These are phyloP conservation scores for Lasioglossum zephyrum DNA, from an alignment of 2,888 invertebrate genomes.

Conservation along the genomic window DNA sequence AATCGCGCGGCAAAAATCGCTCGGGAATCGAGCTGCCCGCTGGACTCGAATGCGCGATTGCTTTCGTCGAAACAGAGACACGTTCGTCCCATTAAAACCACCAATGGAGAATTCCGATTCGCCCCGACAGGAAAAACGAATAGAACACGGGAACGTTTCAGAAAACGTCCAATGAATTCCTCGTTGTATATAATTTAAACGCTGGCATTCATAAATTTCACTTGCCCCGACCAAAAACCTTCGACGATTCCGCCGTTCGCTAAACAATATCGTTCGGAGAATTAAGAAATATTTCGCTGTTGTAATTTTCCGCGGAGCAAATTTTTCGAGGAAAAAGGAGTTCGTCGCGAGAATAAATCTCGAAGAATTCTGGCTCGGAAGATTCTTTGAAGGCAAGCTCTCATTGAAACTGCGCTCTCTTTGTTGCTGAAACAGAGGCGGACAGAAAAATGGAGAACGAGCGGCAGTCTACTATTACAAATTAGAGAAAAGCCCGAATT, in stretches of 20 bases:
- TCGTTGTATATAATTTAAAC: neutral
- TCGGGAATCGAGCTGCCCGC: neutral
- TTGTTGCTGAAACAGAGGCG: neutral
- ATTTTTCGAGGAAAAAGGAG: neutral
- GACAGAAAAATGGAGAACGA: neutral
- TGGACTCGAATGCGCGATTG: neutral
- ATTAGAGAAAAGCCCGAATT: constrained; percentile 14
- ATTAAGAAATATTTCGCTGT: neutral
- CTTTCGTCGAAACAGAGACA: constrained; percentile 13
- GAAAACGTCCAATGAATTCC: neutral
- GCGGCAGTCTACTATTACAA: constrained; percentile 4
- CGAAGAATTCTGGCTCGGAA: neutral
- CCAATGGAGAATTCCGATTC: constrained; percentile 10
- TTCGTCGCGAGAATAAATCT: neutral
- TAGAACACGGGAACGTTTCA: neutral
- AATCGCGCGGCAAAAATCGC: neutral
- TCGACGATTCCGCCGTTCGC: neutral
- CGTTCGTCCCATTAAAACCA: constrained; percentile 20
- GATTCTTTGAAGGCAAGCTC: neutral
- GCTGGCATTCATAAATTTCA: neutral
- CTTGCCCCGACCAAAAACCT: neutral
- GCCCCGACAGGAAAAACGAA: constrained; percentile 7
- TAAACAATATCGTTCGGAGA: neutral
- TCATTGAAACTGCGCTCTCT: neutral
- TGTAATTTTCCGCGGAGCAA: too few relatives aligned